phyloP scores from a whole-genome alignment of 2,797 vertebrate genomes.

The Malacoraja senta region DNA sequence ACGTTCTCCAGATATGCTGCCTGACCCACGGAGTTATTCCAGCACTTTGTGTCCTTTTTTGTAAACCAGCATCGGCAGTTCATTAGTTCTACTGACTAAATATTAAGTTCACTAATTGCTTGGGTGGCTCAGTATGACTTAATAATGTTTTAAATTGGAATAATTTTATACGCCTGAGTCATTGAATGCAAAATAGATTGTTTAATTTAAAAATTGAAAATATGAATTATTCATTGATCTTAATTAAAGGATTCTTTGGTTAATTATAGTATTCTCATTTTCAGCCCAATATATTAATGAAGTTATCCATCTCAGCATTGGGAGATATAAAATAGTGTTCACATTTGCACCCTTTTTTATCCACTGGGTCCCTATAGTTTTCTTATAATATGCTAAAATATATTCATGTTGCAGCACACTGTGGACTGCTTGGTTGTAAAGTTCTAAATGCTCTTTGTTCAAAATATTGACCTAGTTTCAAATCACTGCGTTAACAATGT shows the following conservation, averaged over 20 bases:
- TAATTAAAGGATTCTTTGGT: constrained; percentile 7
- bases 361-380: neutral
- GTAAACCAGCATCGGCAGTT: too few species aligned
- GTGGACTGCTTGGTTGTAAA: neutral
- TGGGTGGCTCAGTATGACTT: neutral
- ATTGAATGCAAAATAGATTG: neutral
- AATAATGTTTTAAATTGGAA: neutral
- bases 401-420: neutral
- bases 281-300: constrained; percentile 4
- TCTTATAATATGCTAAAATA: neutral
- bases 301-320: neutral
- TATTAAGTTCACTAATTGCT: neutral
- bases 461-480: neutral
- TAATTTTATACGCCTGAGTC: neutral
- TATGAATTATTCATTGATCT: neutral
- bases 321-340: neutral
- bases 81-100: neutral
- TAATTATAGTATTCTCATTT: neutral
- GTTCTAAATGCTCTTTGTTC: neutral
- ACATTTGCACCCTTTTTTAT: neutral
- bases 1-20: too few species aligned
- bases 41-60: too few species aligned
- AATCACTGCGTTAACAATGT: neutral
- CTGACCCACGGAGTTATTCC: too few species aligned
- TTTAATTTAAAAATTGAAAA: constrained; percentile 14